Percentiles rank a stretch among this genome's conserved stretches.
These are phyloP conservation scores for Ficedula albicollis DNA, from an alignment of 2,797 vertebrate species.

Conservation along the genomic window DNA sequence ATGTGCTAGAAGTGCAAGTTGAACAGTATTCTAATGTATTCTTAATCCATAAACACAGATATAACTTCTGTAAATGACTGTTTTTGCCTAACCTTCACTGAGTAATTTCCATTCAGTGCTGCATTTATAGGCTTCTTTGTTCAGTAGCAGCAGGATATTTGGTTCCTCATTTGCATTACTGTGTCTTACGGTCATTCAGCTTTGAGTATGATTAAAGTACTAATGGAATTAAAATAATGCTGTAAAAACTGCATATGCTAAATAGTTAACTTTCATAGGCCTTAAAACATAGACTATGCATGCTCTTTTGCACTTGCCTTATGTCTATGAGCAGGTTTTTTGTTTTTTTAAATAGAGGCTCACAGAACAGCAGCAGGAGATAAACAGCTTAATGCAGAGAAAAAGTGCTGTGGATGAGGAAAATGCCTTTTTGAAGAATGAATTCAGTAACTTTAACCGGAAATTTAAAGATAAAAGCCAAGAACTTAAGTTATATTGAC, in stretches of 20 bases:
- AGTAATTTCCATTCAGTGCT: not conserved
- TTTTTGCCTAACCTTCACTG: not conserved
- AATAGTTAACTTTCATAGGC: not conserved
- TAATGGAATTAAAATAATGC: not conserved
- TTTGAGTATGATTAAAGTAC: not conserved
- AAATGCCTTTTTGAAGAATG: slow-evolving; percentile 81
- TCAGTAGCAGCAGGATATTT: not conserved
- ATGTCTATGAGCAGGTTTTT: not conserved
- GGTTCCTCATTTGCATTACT: not conserved
- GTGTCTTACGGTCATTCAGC: not conserved
- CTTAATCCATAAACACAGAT: not conserved
- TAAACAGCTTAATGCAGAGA: slow-evolving; percentile 80
- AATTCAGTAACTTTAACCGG: slow-evolving; percentile 82
- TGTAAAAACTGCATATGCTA: not conserved
- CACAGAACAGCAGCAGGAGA: slow-evolving; percentile 82
- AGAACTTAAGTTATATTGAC: slow-evolving; percentile 88
- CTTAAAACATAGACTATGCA: not conserved
- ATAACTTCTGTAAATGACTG: not conserved
- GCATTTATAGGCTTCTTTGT: not conserved
- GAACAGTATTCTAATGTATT: not conserved
- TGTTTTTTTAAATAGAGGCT: slow-evolving; percentile 74
- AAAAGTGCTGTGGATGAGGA: slow-evolving; percentile 81
- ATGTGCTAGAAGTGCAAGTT: not conserved
- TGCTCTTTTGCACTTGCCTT: not conserved
- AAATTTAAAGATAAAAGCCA: slow-evolving; percentile 86